Conservation (phyloP, 2,797 vertebrate genomes). For the Pantherophis alleghaniensis region DNA sequence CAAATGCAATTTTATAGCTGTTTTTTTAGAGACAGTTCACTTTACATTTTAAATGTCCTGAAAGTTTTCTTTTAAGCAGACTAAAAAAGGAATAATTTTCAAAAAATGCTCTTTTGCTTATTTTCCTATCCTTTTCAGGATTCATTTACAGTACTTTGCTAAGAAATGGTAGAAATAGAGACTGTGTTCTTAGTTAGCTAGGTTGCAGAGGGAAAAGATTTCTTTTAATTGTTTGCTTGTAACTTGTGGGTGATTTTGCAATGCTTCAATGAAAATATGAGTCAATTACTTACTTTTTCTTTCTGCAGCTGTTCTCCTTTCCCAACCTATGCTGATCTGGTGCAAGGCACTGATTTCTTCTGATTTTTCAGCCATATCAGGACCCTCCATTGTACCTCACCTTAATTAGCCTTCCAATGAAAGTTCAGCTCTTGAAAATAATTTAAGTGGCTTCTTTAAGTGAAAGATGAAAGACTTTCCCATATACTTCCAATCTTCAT, state of each 20-base stretch:
- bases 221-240: background rate
- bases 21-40: background rate
- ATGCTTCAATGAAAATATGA: conserved; percentile 50
- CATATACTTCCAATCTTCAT: background rate
- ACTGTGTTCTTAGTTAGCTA: background rate
- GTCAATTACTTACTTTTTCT: conserved; percentile 47
- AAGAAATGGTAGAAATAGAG: background rate
- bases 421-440: background rate
- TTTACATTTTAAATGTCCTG: background rate
- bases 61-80: background rate
- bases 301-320: conserved; percentile 8
- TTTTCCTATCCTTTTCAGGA: background rate
- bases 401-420: background rate
- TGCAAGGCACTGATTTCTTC: rapidly evolving
- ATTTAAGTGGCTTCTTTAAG: background rate
- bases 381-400: background rate
- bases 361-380: background rate
- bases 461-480: background rate
- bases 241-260: background rate
- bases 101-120: background rate
- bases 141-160: background rate
- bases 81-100: background rate
- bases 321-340: background rate
- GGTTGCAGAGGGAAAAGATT: background rate
- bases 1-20: background rate